phyloP scores from a whole-genome alignment of 30 jellyfish, hydroid and myxozoan genomes.

The Hydractinia echinata region DNA sequence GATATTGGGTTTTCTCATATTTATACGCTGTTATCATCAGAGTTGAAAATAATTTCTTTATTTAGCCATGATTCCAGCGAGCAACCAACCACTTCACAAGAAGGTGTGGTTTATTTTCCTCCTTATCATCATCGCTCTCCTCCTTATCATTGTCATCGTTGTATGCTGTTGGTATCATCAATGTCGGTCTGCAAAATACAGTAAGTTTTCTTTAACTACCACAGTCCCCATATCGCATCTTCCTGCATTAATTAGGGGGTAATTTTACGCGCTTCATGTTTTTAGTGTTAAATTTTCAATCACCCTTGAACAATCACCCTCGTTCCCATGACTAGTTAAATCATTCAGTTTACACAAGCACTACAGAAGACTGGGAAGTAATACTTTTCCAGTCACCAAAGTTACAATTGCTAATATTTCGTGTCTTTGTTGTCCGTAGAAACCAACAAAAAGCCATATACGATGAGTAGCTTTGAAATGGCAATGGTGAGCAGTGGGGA shows the following conservation, averaged over 20 bases:
- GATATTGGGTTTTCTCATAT: no score
- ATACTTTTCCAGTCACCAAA: no score
- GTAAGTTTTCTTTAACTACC: slow-evolving; percentile 54
- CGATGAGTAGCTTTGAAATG: slow-evolving; percentile 83
- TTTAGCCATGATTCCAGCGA: not conserved
- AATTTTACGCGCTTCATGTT: no score
- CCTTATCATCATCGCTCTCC: slow-evolving; percentile 42
- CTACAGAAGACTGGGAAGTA: no score
- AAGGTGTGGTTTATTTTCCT: slow-evolving; percentile 86
- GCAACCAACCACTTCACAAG: slow-evolving; percentile 62
- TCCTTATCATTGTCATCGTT: slow-evolving; percentile 49
- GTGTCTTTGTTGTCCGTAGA: slow-evolving; percentile 1
- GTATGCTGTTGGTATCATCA: slow-evolving; percentile 63
- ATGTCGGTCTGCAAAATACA: slow-evolving; percentile 38
- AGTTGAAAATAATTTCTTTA: not conserved
- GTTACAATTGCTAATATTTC: no score
- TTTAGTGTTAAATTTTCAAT: no score
- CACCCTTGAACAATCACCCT: no score
- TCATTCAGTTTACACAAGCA: no score
- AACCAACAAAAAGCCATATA: slow-evolving; percentile 31
- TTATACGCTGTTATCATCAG: no score
- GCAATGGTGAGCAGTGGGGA: slow-evolving; percentile 61
- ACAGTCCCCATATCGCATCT: no score
- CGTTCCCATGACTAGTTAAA: no score
- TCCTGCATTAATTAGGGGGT: no score